Evolutionary conservation across 2,113 vertebrate species (phyloP), one percentile per base, ranked within the genome.

Genomic region (Rana temporaria): DNA sequence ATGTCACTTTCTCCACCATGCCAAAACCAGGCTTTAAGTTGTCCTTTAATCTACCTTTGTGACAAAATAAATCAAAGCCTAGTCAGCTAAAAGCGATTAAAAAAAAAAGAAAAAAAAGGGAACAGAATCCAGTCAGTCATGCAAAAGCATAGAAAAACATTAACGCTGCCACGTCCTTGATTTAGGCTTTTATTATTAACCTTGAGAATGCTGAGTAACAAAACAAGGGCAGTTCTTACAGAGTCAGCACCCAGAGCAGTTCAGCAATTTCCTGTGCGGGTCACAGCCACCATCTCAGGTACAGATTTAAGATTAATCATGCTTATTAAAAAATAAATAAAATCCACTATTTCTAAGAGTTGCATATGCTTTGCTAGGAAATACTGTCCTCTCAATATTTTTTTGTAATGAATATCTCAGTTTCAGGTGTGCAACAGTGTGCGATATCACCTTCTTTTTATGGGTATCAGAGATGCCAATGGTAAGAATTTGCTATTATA

Each of bases 171-270:
- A 77, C 63, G 74, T 4, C 74, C 74, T 77, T 77, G 59, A 63
- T 77, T 48, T 18, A 77, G 74, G 74, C 74, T 63, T 77, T 77
- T 77, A 63, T 63, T 63, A 77, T 77, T 77, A 77, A 77, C 74
- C 74, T 77, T 77, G 74, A 77, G 59, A 52, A 78, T 22, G 56
- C 34, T 71, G n/a, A 76, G 55, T 18, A 75, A 32, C 20, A 56
- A 20, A 81, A 77, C 24, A 24, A 53, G 56, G 70, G 34, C 72
- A 83, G 79, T 30, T 77, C 78, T 52, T 1, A 3, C n/a, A 0
- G 0, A 81, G 34, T 59, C 71, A 59, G 70, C 72, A 26, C 30
- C 24, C 60, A n/a, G 34, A 24, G 16, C 57, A 19, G 5, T 42
- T 18, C 15, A 59, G 26, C 16, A 32, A 17, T 22, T n/a, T 7